Conservation (phyloP, 2,888 invertebrate genomes). For the Oasisia sp. region DNA sequence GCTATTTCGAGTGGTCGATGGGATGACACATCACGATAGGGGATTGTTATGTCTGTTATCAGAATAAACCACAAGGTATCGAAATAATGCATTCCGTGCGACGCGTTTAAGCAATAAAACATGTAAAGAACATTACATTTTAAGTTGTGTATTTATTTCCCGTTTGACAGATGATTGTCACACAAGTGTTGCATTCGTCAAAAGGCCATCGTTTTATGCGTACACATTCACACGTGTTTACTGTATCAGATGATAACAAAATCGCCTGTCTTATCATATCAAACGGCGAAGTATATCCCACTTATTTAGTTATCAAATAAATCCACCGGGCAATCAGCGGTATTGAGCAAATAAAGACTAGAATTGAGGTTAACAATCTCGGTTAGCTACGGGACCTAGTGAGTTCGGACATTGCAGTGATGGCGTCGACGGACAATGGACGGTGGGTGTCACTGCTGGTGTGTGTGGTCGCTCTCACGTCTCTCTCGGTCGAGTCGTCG, state of each 20-base stretch:
- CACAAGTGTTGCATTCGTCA: neutral
- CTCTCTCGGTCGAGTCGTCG: neutral
- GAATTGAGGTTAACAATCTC: neutral
- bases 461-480: neutral
- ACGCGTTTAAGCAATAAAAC: neutral
- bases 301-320: neutral
- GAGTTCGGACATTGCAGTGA: neutral
- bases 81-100: neutral
- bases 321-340: neutral
- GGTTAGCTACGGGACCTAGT: neutral
- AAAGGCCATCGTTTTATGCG: neutral
- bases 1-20: too few relatives aligned
- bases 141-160: neutral
- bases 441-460: neutral
- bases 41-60: too few relatives aligned
- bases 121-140: neutral
- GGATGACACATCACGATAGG: too few relatives aligned
- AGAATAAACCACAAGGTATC: too few relatives aligned
- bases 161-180: neutral
- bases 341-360: neutral
- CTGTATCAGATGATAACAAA: neutral
- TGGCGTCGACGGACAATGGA: neutral
- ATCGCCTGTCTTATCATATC: neutral
- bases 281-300: neutral
- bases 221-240: neutral